Base-by-base conservation (phyloP, 1,140 invertebrate genomes). In the Panagrolaimus sp. region DNA sequence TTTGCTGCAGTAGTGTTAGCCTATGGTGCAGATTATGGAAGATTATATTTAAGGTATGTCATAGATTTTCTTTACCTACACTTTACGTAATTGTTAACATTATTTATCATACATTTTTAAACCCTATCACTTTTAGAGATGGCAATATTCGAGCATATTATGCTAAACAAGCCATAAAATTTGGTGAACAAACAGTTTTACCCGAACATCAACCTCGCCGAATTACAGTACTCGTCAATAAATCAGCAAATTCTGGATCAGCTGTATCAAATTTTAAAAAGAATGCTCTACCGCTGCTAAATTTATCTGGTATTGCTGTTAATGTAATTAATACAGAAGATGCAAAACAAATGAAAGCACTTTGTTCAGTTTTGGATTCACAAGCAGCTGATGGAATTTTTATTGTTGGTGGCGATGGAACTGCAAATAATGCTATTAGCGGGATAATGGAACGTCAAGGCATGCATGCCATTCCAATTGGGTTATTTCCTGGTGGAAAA, bases 391-490 rank as follows among this genome's bases (percentile, higher is more conserved):
- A 74, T 38, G 68, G 61, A 13, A 42, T 74, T n/a, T 74, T 45
- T 44, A 31, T 75, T 45, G 72, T 74, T 11, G 72, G 72, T 47
- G 72, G 72, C 11, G 72, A 74, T 48, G 72, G 72, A 16, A 74
- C 73, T 53, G 11, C 75, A 47, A 63, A 47, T 20, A 44, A 53
- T 45, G 66, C 57, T 7, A 38, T 74, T 7, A 62, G 31, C 11
- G 72, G 71, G 14, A 45, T 72, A 9, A 47, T 73, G 1, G 38
- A 64, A 31, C 45, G 42, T 20, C 20, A 38, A 11, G 20, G 25
- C 5, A 13, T 44, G 5, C 4, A 42, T 13, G 63, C 27, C 23
- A 64, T 66, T 51, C 72, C 72, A 9, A 42, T 74, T 25, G 66
- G 72, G 7, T 23, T 75, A 4, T 74, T 74, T 43, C 72, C 72